A percentile compares a stretch with the other conserved stretches of the same genome.
These are phyloP conservation scores for Nicator chloris DNA, from an alignment of 2,113 vertebrate genomes.

Conservation along the genomic window DNA sequence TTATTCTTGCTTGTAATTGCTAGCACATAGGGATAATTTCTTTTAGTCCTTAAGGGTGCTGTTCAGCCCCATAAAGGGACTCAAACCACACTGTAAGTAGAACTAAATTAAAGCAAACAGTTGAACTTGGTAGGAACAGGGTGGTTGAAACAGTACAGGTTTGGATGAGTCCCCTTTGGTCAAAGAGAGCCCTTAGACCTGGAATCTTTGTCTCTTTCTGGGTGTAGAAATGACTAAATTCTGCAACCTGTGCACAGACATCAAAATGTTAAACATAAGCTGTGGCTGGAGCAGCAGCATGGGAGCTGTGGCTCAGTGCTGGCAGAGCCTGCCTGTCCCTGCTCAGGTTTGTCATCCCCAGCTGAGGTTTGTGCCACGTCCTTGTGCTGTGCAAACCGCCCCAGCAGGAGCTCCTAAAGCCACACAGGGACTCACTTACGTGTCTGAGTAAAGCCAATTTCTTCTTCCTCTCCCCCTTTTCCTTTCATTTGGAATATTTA, in stretches of 20 bases:
- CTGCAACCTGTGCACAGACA: not conserved
- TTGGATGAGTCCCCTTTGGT: not conserved
- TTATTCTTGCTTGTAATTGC: not conserved
- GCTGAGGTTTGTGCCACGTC: not conserved
- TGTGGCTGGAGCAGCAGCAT: not conserved
- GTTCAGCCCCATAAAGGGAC: not conserved
- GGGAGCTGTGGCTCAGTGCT: not conserved
- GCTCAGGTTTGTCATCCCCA: not conserved
- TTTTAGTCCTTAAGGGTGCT: not conserved
- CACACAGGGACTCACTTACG: not conserved
- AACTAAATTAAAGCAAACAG: not conserved
- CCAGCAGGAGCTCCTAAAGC: not conserved
- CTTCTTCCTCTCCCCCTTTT: not conserved
- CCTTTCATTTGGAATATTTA: not conserved
- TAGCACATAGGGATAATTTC: not conserved
- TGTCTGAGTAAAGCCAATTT: not conserved
- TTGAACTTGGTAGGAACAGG: not conserved
- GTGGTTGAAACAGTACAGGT: not conserved
- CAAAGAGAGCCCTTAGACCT: not conserved
- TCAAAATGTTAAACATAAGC: not conserved
- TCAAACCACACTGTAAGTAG: not conserved
- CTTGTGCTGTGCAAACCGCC: not conserved
- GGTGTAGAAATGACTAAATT: not conserved
- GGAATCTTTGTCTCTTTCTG: not conserved
- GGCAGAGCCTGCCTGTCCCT: not conserved